Percentiles rank a stretch among this genome's conserved stretches.
Evolutionary conservation across 2,888 invertebrate species (phyloP).

Genomic region (Crematogaster levior): DNA sequence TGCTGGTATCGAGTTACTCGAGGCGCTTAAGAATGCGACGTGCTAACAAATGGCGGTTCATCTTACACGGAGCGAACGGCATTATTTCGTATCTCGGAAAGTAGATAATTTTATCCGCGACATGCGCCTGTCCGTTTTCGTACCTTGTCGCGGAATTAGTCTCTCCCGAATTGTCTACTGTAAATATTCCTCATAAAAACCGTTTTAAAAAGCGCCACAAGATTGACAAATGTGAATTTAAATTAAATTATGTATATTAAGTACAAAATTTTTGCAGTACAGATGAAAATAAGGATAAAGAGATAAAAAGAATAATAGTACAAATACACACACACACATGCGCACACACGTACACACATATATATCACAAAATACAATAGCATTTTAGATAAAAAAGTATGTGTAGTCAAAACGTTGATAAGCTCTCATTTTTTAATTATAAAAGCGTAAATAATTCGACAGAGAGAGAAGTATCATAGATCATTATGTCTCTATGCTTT

Average conservation of each 20-base stretch:
- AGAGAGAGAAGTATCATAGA: not conserved
- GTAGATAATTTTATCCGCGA: conserved; percentile 50
- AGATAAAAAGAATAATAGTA: not conserved
- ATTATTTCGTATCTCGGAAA: conserved; percentile 55
- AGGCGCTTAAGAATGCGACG: conserved; percentile 53
- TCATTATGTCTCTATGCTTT: not conserved
- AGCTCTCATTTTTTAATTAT: not conserved
- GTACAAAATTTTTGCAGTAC: not conserved
- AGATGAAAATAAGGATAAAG: not conserved
- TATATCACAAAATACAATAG: not conserved
- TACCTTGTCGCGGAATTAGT: conserved; percentile 38
- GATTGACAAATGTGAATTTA: conserved; percentile 24
- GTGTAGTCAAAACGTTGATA: not conserved
- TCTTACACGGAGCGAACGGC: conserved; percentile 59
- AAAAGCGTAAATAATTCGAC: not conserved
- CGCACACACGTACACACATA: no score
- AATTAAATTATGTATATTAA: conserved; percentile 18
- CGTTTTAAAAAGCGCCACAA: conserved; percentile 7
- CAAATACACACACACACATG: no score
- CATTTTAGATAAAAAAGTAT: not conserved
- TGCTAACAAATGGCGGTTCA: conserved; percentile 67
- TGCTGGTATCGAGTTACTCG: conserved; percentile 65
- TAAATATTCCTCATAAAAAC: not conserved
- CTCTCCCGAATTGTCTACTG: conserved; percentile 34
- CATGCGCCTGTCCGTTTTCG: conserved; percentile 24